Evolutionary conservation across 2,797 vertebrate genomes (phyloP), one percentile per base, ranked within the genome.

Genomic region (Coccyzus lansbergi): DNA sequence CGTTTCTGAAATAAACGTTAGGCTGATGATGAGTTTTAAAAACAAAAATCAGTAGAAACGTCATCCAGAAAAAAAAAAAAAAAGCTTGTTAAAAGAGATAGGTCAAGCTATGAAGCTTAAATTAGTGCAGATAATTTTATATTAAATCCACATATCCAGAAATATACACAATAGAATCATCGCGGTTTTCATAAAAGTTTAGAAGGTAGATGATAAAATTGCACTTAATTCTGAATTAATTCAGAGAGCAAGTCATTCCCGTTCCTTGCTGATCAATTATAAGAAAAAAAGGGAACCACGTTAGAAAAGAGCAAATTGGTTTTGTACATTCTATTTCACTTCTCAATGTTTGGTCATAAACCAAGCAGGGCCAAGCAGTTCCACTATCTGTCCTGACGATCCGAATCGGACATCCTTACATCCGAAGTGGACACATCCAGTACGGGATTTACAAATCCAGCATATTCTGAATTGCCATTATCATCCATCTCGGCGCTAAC

Each of bases 391-490:
- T 97, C 98, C 88, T 98, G 98, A 25, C 24, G 97, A 21, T 97
- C 97, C 12, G 42, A 10, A 13, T 94, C 95, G 3, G 94, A 63
- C 52, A 52, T 96, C 93, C 94, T 86, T 14, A 75, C n/a, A 12
- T 97, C 96, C 29, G 98, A 97, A 10, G 97, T 97, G n/a, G 98
- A 98, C 36, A 98, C 94, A 81, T 99, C 98, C 46, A 98, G 95
- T 33, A 99, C 98, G 4, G 99, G 99, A 71, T 99, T 99, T 53
- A 99, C 98, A 93, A 99, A 99, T 9, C 99, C 98, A 4, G 98
- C 98, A 6, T 98, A 99, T 74, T 99, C 98, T 0, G 98, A 97
- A 59, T 99, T 99, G 87, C 98, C 98, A 2, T 97, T 98, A 60
- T 99, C 99, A 59, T 99, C 99, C 65, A 98, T 94, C 65, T 98